Evolutionary conservation across 2,113 vertebrate species (phyloP).

Genomic region (Onychostoma macrolepis): DNA sequence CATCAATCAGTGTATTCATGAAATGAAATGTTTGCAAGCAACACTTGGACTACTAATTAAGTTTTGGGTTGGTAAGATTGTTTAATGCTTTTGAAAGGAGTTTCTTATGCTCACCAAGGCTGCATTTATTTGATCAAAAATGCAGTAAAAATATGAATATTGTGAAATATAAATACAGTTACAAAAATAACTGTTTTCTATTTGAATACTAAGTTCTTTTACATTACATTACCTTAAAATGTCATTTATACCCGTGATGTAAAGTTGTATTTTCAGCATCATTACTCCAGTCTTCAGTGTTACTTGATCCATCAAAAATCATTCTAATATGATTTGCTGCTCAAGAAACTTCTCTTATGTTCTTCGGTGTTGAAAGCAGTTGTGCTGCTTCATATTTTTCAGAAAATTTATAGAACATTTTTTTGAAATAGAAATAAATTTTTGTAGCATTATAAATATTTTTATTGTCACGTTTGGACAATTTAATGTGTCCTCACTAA

Average conservation of each 20-base stretch:
- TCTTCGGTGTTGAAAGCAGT: too few relatives aligned
- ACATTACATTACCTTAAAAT: not conserved
- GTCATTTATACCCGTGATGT: not conserved
- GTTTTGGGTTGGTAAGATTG: not conserved
- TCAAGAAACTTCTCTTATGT: not conserved
- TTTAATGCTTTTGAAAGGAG: not conserved
- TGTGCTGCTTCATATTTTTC: too few relatives aligned
- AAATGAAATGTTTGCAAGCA: not conserved
- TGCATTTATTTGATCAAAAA: not conserved
- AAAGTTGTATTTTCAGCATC: not conserved
- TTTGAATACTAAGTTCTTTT: not conserved
- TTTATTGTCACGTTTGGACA: too few relatives aligned
- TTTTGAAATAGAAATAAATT: too few relatives aligned
- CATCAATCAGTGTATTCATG: not conserved
- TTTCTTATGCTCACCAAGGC: not conserved
- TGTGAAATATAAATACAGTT: not conserved
- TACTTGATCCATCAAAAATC: not conserved
- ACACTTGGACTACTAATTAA: not conserved
- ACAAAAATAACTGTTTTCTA: not conserved
- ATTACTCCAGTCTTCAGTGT: not conserved
- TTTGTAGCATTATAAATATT: too few relatives aligned
- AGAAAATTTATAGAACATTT: too few relatives aligned
- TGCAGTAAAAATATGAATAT: not conserved
- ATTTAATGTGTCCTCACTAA: too few relatives aligned
- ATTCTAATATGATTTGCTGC: not conserved